A percentile compares a stretch with the other conserved stretches of the same genome.
phyloP scores from a whole-genome alignment of 2,113 vertebrate genomes.

The Lathamus discolor region DNA sequence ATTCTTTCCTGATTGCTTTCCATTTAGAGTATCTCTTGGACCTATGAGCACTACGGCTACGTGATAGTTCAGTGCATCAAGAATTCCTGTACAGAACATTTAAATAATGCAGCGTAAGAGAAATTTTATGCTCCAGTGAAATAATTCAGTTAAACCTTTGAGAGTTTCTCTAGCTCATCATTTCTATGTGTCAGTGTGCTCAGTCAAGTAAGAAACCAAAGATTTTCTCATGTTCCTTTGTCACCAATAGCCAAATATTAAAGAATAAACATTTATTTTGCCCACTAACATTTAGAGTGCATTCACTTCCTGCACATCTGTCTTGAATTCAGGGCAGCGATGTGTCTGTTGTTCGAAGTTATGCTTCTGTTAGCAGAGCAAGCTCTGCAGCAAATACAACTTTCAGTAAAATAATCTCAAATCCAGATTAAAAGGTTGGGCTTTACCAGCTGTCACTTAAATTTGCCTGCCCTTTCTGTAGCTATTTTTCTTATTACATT shows the following conservation, averaged over 20 bases:
- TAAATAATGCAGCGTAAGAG: background rate
- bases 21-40: background rate
- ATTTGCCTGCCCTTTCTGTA: background rate
- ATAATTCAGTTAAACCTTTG: background rate
- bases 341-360: background rate
- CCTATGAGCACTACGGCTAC: background rate
- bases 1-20: background rate
- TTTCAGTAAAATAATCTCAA: background rate
- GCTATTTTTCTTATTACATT: background rate
- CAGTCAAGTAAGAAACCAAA: background rate
- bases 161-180: background rate
- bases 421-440: background rate
- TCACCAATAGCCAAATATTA: background rate
- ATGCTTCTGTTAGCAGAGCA: background rate
- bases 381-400: background rate
- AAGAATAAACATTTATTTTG: constrained; percentile 29
- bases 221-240: background rate
- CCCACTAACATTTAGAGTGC: background rate
- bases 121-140: background rate
- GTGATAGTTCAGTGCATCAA: background rate
- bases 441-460: background rate
- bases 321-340: constrained; percentile 4
- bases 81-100: background rate
- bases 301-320: background rate
- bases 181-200: background rate